Evolutionary conservation across 1,140 invertebrate species (phyloP), one percentile per base, ranked within the genome.

Genomic region (Pseudomyrmex sp.): DNA sequence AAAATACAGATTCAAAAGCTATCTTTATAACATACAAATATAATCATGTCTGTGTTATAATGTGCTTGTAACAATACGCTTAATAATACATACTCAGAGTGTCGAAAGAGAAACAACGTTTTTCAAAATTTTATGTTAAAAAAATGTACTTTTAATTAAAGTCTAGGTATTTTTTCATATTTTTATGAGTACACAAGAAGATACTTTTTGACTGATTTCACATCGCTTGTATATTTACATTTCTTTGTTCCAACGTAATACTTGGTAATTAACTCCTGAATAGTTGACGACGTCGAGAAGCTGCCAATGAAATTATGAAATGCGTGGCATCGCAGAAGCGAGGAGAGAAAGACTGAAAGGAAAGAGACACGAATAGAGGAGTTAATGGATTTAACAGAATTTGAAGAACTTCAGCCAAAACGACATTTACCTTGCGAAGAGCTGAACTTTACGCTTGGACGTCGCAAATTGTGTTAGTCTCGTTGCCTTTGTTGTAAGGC

Each of bases 401-500:
- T 80, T 66, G 66, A 59, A 80, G 76, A 54, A 72, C 66, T 72
- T 80, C 72, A 70, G 65, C 3, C 44, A 48, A 54, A 61, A 61
- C 76, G 65, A 68, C 44, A 35, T 70, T 69, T 46, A 66, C 44
- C 68, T 44, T 23, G 65, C 66, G 76, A 79, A 79, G 35, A 56
- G 46, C 66, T 80, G 66, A 80, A 80, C 76, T 80, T 80, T 80
- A 68, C 76, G 76, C 76, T 80, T 61, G 66, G 54, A 70, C 76
- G 20, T 66, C 76, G 44, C 76, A 80, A 80, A 80, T 80, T 80
- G 76, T 23, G 54, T 80, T 80, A 80, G 76, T 80, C 61, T 80
- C 76, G 66, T 80, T 80, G 76, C 66, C 76, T 80, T 80, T 80
- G 54, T 70, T 70, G 65, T 58, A 48, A 79, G n/a, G n/a, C n/a